These are phyloP conservation scores for Rhinogobius similis DNA, from an alignment of 2,113 vertebrate species.

Conservation along the genomic window DNA sequence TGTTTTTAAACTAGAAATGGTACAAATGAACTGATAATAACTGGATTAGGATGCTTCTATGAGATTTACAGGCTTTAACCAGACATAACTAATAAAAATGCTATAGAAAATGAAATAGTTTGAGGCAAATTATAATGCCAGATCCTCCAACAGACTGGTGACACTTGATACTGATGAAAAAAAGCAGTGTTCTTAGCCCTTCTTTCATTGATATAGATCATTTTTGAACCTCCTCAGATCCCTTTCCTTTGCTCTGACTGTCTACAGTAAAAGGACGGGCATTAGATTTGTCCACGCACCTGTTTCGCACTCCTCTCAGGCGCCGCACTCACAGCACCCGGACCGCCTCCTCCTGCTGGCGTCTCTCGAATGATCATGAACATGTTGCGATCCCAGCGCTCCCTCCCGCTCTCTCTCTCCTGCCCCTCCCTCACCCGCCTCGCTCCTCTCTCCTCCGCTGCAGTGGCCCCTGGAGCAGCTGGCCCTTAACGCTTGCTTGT, in stretches of 20 bases:
- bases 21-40: neutral
- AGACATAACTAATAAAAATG: neutral
- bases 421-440: constrained; percentile 46
- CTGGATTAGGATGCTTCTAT: neutral
- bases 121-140: neutral
- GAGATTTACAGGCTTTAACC: neutral
- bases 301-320: constrained; percentile 75
- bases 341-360: constrained; percentile 47
- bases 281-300: constrained; percentile 45
- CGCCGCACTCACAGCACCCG: constrained; percentile 51
- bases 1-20: neutral
- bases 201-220: neutral
- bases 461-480: neutral
- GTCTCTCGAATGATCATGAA: constrained; percentile 82
- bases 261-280: neutral
- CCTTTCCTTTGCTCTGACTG: neutral
- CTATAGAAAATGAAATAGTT: neutral
- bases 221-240: neutral
- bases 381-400: constrained; percentile 63
- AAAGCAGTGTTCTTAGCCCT: neutral
- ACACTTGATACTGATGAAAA: neutral
- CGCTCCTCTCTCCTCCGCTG: constrained; percentile 20
- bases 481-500: neutral
- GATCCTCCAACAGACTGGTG: neutral
- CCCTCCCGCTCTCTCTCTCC: constrained; percentile 38